Evolutionary conservation across 23 tunicate species (phyloP).

Genomic region (Trididemnum miniatum): DNA sequence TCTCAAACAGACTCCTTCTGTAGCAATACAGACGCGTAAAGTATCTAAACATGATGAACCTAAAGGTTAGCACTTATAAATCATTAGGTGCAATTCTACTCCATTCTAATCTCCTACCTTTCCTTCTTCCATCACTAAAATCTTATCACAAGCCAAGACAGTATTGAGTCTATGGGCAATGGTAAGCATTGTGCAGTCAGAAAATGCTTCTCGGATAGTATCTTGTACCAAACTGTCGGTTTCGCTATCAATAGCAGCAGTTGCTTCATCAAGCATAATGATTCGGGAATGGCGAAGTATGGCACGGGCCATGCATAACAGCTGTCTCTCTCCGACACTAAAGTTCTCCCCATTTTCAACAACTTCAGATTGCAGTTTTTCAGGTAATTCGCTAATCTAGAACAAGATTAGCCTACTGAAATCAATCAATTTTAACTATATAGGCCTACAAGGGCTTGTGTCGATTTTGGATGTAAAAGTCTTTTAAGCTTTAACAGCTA

Average conservation of each 20-base stretch:
- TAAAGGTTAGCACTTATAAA: too few relatives aligned
- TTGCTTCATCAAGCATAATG: constrained; percentile 96
- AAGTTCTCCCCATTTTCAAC: constrained; percentile 97
- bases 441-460: too few relatives aligned
- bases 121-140: constrained; percentile 95
- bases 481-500: too few relatives aligned
- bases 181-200: constrained; percentile 96
- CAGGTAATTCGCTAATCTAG: constrained; percentile 76
- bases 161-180: constrained; percentile 98
- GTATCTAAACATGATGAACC: too few relatives aligned
- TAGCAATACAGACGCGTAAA: too few relatives aligned
- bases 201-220: constrained; percentile 89
- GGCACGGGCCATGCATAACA: constrained; percentile 96
- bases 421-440: too few relatives aligned
- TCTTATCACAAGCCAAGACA: constrained; percentile 84
- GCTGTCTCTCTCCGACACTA: constrained; percentile 95
- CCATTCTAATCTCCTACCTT: constrained; percentile 52
- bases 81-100: too few relatives aligned
- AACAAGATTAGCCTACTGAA: too few relatives aligned
- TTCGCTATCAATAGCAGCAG: constrained; percentile 96
- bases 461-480: too few relatives aligned
- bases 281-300: constrained; percentile 83
- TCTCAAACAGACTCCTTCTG: too few relatives aligned
- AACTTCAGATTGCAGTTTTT: constrained; percentile 82
- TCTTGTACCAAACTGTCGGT: constrained; percentile 95